Percentiles rank a stretch among this genome's conserved stretches.
Conservation (phyloP, 2,113 vertebrate species). For the Bostrychus sinensis region DNA sequence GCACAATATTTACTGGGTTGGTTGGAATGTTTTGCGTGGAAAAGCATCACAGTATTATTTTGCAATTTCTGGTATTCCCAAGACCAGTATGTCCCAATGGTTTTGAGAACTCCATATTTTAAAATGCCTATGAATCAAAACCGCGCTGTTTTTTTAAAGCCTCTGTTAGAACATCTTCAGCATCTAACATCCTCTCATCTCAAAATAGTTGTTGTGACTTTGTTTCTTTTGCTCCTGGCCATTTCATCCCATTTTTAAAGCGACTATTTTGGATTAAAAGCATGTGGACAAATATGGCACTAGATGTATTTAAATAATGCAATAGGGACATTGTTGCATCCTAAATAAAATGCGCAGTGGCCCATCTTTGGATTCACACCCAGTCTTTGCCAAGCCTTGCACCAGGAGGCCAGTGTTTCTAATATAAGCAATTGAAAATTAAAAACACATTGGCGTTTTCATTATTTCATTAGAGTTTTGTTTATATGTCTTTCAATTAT, state of each 20-base stretch:
- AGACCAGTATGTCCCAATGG: background rate
- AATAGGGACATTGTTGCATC: background rate
- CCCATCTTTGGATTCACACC: background rate
- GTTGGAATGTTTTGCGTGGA: no score
- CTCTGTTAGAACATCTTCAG: background rate
- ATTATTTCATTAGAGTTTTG: no score
- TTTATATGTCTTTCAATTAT: no score
- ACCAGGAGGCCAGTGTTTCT: background rate
- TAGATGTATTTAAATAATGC: background rate
- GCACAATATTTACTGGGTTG: background rate
- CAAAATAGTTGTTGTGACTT: background rate
- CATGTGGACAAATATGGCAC: background rate
- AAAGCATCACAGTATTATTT: no score
- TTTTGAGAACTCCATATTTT: background rate
- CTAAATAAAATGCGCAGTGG: background rate
- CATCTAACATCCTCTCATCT: background rate
- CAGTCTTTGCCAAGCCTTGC: background rate
- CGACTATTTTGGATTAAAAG: background rate
- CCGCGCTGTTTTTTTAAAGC: background rate
- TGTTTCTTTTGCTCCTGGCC: background rate
- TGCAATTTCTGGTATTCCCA: background rate
- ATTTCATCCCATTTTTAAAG: conserved; percentile 3
- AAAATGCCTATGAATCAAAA: no score
- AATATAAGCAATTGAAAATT: no score
- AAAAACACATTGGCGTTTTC: no score